Evolutionary conservation across 2,888 invertebrate species (phyloP), one percentile per base, ranked within the genome.

Genomic region (Pycnomerus fuliginosus): DNA sequence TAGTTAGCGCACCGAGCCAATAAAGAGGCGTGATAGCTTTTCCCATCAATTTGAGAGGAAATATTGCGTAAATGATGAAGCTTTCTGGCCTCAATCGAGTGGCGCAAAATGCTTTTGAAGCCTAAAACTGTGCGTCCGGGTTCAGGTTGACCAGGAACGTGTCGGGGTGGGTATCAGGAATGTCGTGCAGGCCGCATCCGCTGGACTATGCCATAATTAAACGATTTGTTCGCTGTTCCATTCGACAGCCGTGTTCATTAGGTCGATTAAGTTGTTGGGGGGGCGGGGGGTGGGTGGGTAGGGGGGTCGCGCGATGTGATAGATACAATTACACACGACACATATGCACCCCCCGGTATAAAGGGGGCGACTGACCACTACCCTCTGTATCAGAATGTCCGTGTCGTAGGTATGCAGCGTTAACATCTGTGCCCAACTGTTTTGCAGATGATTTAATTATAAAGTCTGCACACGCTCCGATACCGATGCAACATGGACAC

Each of bases 181-280:
- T 56, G 54, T 50, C 38, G 51, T 36, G 47, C 48, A 45, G 52
- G 43, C 55, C 52, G 56, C 51, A 55, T 54, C 53, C 58, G 56
- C 48, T 55, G 59, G 58, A 57, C 61, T 57, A 55, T 60, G 58
- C 56, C 52, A 56, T 61, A 62, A 62, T 61, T 61, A 60, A 62
- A 61, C 62, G 61, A 62, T 62, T 61, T 62, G 62, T 60, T 60
- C 61, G 59, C 52, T 59, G 61, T 59, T 61, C 60, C 61, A 60
- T 61, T 60, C 58, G 60, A 62, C 60, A 60, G 52, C 54, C 62
- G 49, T 60, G 62, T 60, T 62, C 62, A 62, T 62, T 61, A 61
- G 61, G 60, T 61, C 62, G 62, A 62, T 62, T 61, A 62, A 61
- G 61, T 62, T 60, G 58, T 62, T 58, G 54, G 56, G 54, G n/a